Base-by-base conservation (phyloP, 2,797 vertebrate species). In the Odontamblyopus rebecca region DNA sequence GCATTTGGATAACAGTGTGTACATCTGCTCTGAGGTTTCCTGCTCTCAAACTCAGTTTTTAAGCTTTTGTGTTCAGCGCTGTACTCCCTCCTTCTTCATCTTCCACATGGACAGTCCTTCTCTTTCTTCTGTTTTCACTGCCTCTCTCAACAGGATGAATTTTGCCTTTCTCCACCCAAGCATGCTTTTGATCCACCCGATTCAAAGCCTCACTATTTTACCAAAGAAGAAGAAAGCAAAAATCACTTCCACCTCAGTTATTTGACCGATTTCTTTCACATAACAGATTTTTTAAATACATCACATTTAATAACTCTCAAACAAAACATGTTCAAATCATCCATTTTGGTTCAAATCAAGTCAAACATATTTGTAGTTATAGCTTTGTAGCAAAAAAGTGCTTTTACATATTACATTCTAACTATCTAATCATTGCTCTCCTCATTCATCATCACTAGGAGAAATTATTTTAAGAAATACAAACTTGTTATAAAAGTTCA, bases 181-280 rank as follows among this genome's bases (percentile, higher is more conserved):
- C 64, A 81, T 30, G 68, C 70, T 87, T 93, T 91, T 93, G 89
- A 93, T 93, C 90, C 85, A 68, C 85, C 85, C 89, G 68, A 80
- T 73, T 87, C 80, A 60, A 74, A 79, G 73, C 79, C 57, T 71
- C n/a, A 50, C 81, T 87, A 81, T 89, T 90, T 90, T 82, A 73
- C 78, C 72, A n/a, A 75, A 77, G 77, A 79, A 64, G 83, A 80
- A 75, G 61, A 62, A 68, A 27, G 5, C 77, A 68, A 71, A 79
- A 86, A 85, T 89, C 68, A 80, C 80, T 89, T 89, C 83, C 81
- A 89, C 84, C 78, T 90, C 85, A 86, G 70, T 82, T 78, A 80
- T 84, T 78, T 18, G 44, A 48, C 44, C 13, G 2, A 32, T 61
- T 80, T 69, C 61, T 64, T 51, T 44, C 30, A 70, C 70, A 60